Evolutionary conservation across 2,113 vertebrate genomes (phyloP), one percentile per base, ranked within the genome.

Genomic region (Bombycilla garrulus): DNA sequence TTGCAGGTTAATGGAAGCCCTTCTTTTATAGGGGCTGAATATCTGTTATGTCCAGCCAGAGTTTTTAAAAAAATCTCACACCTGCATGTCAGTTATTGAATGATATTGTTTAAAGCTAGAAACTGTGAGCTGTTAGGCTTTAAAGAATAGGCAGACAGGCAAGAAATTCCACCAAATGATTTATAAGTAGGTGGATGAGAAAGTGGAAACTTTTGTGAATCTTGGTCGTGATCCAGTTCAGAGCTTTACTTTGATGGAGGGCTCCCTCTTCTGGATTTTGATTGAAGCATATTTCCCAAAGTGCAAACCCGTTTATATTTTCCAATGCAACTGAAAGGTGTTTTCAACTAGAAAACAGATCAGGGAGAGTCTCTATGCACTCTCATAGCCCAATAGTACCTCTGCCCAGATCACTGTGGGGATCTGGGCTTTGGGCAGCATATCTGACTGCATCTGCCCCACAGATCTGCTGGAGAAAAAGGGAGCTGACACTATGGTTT

Each of bases 241-340:
- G 35, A 65, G 51, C 54, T 54, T 95, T 95, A 47, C 40, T 97
- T 92, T 97, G 88, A 96, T 91, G 78, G 70, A 97, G 96, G 51
- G 95, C 96, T 95, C 97, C 97, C 96, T 95, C 96, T 97, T 64
- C 95, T 91, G 96, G 97, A 84, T 71, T 86, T 80, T 67, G 58
- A 79, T 53, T 73, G 93, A 88, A 93, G 64, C 22, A 2, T 60
- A 44, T 24, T 80, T 94, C 76, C 79, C 40, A 0, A 42, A 80
- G 33, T 62, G 60, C 48, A 40, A 67, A 42, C 5, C 4, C 2
- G 11, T 76, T 84, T 45, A 9, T 31, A 76, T 61, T 58, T 36
- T 15, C 33, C 64, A 48, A 6, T 6, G 56, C 6, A 40, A 54
- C 0, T 35, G 15, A 66, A 86, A 83, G 10, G 25, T 38, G 53